Percentiles rank a stretch among this genome's conserved stretches.
These are phyloP conservation scores for Hirtodrosophila trivittata DNA, from an alignment of 2,888 invertebrate genomes.

Conservation along the genomic window DNA sequence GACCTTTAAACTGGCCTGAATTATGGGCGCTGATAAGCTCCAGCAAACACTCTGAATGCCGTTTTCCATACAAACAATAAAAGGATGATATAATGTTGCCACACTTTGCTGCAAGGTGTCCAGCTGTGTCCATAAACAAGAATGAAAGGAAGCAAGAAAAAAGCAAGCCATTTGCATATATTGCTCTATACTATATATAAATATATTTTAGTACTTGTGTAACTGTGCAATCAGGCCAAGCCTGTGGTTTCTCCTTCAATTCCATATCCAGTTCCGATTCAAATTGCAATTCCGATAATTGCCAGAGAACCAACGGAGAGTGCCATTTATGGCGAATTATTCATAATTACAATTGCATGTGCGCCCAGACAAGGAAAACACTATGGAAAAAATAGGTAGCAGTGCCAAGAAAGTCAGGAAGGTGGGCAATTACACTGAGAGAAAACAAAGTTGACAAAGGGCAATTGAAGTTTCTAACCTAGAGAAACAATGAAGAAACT, in stretches of 20 bases:
- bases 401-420: background rate
- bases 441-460: background rate
- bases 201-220: constrained; percentile 2
- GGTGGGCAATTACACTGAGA: constrained; percentile 7
- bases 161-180: background rate
- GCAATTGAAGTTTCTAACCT: too few relatives aligned
- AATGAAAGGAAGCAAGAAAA: background rate
- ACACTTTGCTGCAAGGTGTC: background rate
- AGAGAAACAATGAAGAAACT: too few relatives aligned
- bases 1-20: constrained; percentile 58
- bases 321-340: constrained; percentile 72
- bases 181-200: constrained; percentile 9
- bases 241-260: constrained; percentile 22
- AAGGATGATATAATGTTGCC: constrained; percentile 30
- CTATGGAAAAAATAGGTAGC: constrained; percentile 16
- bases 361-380: constrained; percentile 6
- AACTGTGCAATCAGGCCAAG: constrained; percentile 52
- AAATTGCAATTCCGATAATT: constrained; percentile 69
- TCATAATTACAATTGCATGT: constrained; percentile 70
- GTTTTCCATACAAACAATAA: constrained; percentile 14
- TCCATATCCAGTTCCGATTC: background rate
- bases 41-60: constrained; percentile 23
- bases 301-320: constrained; percentile 33
- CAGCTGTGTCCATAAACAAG: background rate
- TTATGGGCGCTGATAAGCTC: constrained; percentile 47